Base-by-base conservation (phyloP, 2,797 vertebrate genomes). In the Leptoclinus maculatus region DNA sequence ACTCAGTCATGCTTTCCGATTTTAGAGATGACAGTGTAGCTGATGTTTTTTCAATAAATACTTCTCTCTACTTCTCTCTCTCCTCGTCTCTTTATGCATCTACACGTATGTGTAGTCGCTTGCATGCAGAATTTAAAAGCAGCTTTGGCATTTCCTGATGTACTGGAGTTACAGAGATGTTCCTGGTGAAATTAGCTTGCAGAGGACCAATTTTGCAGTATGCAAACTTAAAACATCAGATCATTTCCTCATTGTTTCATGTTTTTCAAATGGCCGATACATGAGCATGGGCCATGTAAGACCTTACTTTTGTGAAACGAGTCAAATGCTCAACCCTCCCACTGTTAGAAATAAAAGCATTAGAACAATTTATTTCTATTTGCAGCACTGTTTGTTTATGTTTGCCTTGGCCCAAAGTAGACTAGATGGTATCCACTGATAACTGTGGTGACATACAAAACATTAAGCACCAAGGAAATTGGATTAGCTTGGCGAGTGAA, bases 381-480 rank as follows among this genome's bases (percentile, higher is more conserved):
- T 81, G 21, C 34, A 47, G 83, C 36, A 32, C 14, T 43, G 36
- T 74, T 69, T 91, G 83, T 87, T 83, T 69, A 66, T 72, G 23
- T 67, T 29, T 43, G n/a, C 64, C 34, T 68, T 63, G 23, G 29
- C 34, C 70, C 66, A 66, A 47, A 80, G 76, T 66, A 67, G 77
- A 83, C 41, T 9, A 54, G 76, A 87, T 89, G 76, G 62, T 82
- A 72, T 83, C 64, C 51, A 65, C 54, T 71, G 83, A 88, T 85
- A 89, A 85, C 80, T 63, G 66, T 77, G 86, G 54, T 83, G 85
- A 90, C 76, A 76, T 49, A 64, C 32, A 75, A 84, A 82, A 78
- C 84, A 88, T 85, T 80, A 86, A 78, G 76, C 69, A 78, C 23
- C 32, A n/a, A 56, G 63, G 57, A 86, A 91, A 93, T 83, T 85